Evolutionary conservation across 2,113 vertebrate genomes (phyloP).

Genomic region (Speoplatyrhinus poulsoni): DNA sequence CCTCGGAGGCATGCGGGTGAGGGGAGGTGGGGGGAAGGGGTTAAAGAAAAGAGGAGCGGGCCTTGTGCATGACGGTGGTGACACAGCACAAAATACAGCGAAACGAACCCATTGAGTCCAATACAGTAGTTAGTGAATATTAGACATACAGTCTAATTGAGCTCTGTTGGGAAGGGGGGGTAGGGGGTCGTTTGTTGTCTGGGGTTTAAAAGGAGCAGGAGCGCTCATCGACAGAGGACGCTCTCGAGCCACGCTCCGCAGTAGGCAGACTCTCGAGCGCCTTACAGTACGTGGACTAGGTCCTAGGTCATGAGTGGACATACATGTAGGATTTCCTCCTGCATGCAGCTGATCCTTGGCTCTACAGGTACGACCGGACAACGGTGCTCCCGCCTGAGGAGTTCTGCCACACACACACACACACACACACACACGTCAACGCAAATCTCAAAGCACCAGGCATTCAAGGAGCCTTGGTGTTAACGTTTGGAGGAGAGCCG

Average conservation of each 20-base stretch:
- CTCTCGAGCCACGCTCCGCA: constrained; percentile 49
- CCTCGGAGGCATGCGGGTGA: constrained; percentile 38
- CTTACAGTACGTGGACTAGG: constrained; percentile 3
- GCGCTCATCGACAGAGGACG: constrained; percentile 57
- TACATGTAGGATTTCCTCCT: background rate
- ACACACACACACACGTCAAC: background rate
- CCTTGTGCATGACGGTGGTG: too few relatives aligned
- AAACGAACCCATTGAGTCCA: too few relatives aligned
- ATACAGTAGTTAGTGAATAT: too few relatives aligned
- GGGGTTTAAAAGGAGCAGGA: too few relatives aligned
- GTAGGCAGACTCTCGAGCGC: constrained; percentile 26
- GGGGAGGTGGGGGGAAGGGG: background rate
- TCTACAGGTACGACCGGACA: background rate
- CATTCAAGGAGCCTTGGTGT: background rate
- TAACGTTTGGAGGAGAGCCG: constrained; percentile 6
- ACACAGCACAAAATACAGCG: too few relatives aligned
- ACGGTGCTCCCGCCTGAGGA: too few relatives aligned
- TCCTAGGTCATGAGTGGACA: background rate
- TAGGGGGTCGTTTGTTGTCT: too few relatives aligned
- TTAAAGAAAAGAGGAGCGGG: too few relatives aligned
- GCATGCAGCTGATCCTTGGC: background rate
- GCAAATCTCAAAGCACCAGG: background rate
- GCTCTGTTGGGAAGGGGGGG: too few relatives aligned
- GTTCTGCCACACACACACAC: too few relatives aligned
- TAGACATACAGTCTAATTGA: too few relatives aligned